Percentiles rank a stretch among this genome's conserved stretches.
phyloP scores from a whole-genome alignment of 2,797 vertebrate genomes.

The Erpetoichthys calabaricus region DNA sequence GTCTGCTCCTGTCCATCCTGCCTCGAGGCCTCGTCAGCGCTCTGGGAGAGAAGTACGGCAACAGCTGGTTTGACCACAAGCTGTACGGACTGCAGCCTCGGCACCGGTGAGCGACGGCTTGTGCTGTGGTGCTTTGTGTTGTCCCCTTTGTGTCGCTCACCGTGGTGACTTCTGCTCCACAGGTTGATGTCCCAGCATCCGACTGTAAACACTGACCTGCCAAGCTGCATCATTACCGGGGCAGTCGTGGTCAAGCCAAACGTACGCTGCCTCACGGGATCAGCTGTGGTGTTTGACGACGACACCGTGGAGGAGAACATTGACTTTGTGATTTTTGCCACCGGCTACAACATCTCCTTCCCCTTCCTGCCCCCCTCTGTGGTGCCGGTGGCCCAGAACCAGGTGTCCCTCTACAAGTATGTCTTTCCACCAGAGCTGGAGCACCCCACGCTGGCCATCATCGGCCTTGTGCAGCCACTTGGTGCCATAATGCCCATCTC shows the following conservation, averaged over 20 bases:
- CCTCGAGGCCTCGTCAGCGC: constrained; percentile 36
- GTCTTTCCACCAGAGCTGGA: constrained; percentile 49
- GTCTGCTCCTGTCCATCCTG: constrained; percentile 31
- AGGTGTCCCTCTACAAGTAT: constrained; percentile 49
- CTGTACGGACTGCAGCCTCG: constrained; percentile 61
- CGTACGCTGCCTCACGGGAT: constrained; percentile 49
- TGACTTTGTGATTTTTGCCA: constrained; percentile 56
- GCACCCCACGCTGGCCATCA: constrained; percentile 45
- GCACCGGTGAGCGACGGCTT: constrained; percentile 43
- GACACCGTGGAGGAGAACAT: constrained; percentile 44
- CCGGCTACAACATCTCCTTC: constrained; percentile 54
- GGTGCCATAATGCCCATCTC: constrained; percentile 60
- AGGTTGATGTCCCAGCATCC: constrained; percentile 41
- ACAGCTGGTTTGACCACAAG: constrained; percentile 52
- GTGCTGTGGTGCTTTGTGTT: background rate
- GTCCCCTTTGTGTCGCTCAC: no score
- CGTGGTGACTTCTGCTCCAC: background rate
- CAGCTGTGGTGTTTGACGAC: constrained; percentile 45
- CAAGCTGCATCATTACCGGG: constrained; percentile 51
- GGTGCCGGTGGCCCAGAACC: constrained; percentile 36
- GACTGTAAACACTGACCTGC: constrained; percentile 56
- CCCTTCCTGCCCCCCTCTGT: constrained; percentile 56
- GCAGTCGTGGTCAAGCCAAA: constrained; percentile 49
- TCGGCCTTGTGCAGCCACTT: constrained; percentile 56
- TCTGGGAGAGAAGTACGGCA: constrained; percentile 36